Evolutionary conservation across 2,113 vertebrate genomes (phyloP).

Genomic region (Hymenochirus boettgeri): DNA sequence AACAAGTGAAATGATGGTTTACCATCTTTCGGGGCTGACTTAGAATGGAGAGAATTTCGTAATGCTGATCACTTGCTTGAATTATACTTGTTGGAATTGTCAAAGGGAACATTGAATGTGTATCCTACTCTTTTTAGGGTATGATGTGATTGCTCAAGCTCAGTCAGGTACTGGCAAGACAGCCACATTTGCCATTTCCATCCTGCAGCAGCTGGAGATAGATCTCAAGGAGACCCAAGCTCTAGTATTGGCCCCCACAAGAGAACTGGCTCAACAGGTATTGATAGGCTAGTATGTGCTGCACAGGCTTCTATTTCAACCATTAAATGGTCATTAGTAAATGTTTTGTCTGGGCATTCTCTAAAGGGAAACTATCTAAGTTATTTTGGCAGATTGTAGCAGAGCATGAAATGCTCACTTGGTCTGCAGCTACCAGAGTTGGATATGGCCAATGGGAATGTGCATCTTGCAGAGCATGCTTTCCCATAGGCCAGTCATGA

Average conservation of each 20-base stretch:
- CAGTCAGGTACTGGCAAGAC: constrained; percentile 99
- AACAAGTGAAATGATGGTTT: constrained; percentile 74
- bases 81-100: constrained; percentile 39
- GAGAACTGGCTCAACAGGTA: constrained; percentile 99
- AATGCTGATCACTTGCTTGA: constrained; percentile 70
- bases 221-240: constrained; percentile 97
- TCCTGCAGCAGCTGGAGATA: constrained; percentile 98
- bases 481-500: too few species aligned
- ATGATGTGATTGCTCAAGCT: constrained; percentile 99
- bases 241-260: constrained; percentile 96
- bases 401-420: too few species aligned
- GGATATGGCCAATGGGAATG: too few species aligned
- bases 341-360: constrained; percentile 40
- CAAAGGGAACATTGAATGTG: constrained; percentile 67
- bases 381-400: too few species aligned
- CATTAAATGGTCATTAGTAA: constrained; percentile 51
- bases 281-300: constrained; percentile 71
- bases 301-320: constrained; percentile 70
- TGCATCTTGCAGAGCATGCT: too few species aligned
- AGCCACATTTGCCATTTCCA: constrained; percentile 99
- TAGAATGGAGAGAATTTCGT: constrained; percentile 66
- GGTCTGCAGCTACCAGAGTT: too few species aligned
- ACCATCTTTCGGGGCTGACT: constrained; percentile 84
- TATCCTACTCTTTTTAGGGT: constrained; percentile 83
- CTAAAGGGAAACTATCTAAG: background rate